Evolutionary conservation across 2,113 vertebrate species (phyloP), one percentile per base, ranked within the genome.

Genomic region (Corythornis cristatus): DNA sequence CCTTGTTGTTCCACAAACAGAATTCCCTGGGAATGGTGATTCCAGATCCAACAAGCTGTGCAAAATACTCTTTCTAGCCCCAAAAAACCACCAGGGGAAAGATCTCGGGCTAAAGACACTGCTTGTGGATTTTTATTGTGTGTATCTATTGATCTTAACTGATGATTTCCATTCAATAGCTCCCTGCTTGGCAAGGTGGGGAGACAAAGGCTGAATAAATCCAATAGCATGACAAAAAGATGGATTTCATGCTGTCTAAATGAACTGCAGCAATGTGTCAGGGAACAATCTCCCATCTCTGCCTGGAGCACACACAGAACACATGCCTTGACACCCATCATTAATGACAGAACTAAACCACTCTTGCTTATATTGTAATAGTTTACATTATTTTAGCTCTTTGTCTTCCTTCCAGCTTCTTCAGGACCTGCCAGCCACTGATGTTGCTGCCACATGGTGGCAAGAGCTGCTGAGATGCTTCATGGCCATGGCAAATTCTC

Each of bases 221-320:
- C 91, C 48, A 66, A 26, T 75, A 94, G 50, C 37, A 83, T 72
- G 50, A 56, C 46, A 53, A 74, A 74, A 70, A 83, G 11, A 92
- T 77, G 94, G 13, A 75, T 95, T 95, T 93, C 61, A 60, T 78
- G 31, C 66, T 57, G 12, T 84, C 67, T 87, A 95, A 95, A 92
- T 87, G 92, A 88, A 95, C 92, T 89, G 56, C 78, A 92, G 81
- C 78, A 89, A 72, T 71, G 62, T 94, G 89, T 86, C 96, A 93
- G 90, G 83, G 83, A 96, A 67, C 50, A 90, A 79, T 94, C 97
- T 85, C 71, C 89, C 93, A 67, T 57, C 53, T 82, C 8, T 79
- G 92, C 70, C 79, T 78, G 29, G 89, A 86, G 75, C 79, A 93
- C 79, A 86, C 84, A 91, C 18, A 71, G 11, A 95, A 71, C 35